A percentile compares a stretch with the other conserved stretches of the same genome.
Conservation (phyloP, 1,140 invertebrate species). For the Saxidomus purpurata region DNA sequence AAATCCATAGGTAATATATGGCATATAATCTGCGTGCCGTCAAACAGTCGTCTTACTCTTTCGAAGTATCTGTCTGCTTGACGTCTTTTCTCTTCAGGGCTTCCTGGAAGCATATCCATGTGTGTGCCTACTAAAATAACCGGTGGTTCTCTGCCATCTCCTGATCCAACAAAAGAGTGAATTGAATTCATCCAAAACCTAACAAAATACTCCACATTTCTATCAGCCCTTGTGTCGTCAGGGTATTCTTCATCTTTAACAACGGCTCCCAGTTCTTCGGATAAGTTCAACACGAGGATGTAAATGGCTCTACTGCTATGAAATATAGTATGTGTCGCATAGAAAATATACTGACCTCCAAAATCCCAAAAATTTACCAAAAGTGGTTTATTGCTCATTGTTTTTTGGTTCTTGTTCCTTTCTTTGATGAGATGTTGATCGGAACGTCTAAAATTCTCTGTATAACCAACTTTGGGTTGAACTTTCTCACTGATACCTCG, state of each 20-base stretch:
- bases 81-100: neutral
- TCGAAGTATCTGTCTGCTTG: neutral
- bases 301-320: neutral
- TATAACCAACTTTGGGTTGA: too few species aligned
- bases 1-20: neutral
- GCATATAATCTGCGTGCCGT: neutral
- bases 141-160: neutral
- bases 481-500: too few species aligned
- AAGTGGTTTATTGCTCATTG: too few species aligned
- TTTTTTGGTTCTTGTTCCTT: too few species aligned
- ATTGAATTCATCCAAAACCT: conserved; percentile 7
- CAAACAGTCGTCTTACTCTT: neutral
- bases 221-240: neutral
- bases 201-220: neutral
- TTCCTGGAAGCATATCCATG: neutral
- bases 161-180: neutral
- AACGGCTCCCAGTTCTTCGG: neutral
- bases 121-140: conserved; percentile 9
- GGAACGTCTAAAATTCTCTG: too few species aligned
- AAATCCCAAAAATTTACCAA: neutral
- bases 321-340: neutral
- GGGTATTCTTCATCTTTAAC: neutral
- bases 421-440: too few species aligned
- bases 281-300: neutral
- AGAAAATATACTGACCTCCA: conserved; percentile 1